These are phyloP conservation scores for Meloidogyne floridensis DNA, from an alignment of 1,140 invertebrate genomes.

Conservation along the genomic window DNA sequence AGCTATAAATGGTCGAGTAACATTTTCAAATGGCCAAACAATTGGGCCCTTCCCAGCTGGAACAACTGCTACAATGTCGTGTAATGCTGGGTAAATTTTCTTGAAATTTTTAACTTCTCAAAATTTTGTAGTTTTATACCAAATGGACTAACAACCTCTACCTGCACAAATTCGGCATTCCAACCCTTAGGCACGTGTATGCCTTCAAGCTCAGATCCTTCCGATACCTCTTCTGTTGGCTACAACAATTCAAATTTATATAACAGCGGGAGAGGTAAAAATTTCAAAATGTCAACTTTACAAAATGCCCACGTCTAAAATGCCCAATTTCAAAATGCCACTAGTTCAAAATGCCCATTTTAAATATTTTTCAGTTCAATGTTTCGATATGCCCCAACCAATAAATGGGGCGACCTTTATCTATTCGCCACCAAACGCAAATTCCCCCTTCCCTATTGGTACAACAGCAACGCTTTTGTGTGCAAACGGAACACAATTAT, in stretches of 20 bases:
- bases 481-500: conserved; percentile 25
- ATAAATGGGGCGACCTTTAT: conserved; percentile 15
- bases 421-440: conserved; percentile 14
- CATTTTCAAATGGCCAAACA: conserved; percentile 21
- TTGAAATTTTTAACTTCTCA: not conserved
- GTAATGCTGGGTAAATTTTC: conserved; percentile 8
- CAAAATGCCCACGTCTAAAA: not conserved
- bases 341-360: not conserved
- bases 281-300: not conserved
- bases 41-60: conserved; percentile 29
- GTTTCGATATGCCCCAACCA: conserved; percentile 24
- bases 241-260: not conserved
- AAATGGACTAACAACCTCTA: conserved; percentile 33
- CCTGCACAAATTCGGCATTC: conserved; percentile 38
- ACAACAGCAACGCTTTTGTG: conserved; percentile 32
- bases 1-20: conserved; percentile 22
- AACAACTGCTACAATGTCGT: conserved; percentile 33
- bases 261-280: conserved; percentile 14
- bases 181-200: conserved; percentile 28
- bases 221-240: not conserved
- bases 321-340: not conserved
- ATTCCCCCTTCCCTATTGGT: conserved; percentile 30
- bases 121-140: conserved; percentile 25
- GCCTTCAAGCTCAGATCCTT: not conserved
- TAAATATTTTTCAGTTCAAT: conserved; percentile 12